Evolutionary conservation across 1,140 invertebrate genomes (phyloP), one percentile per base, ranked within the genome.

Genomic region (Chionoecetes opilio): DNA sequence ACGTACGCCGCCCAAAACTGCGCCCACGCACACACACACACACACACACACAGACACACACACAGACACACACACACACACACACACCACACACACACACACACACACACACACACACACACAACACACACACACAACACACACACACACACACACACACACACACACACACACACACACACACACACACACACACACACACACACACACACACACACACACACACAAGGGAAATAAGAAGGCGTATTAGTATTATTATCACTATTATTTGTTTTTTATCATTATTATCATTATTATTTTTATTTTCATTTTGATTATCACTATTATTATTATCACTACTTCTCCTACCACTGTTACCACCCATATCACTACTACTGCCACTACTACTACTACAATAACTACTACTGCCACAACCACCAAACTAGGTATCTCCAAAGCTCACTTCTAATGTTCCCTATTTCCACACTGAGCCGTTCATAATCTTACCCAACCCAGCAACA

Each of bases 1-100:
- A 96, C 96, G 94, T 97, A 97, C 11, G 96, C 96, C 5, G 97
- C 97, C 97, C 97, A 97, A 93, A 97, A 97, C 97, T 97, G 96
- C 9, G 2, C 0, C n/a, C n/a, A n/a, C n/a, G n/a, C n/a, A n/a
- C n/a, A n/a, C 63, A 96, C 85, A 34, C 32, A 34, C 85, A 87
- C 85, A 87, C 85, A 87, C 85, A 87, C 85, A 87, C 85, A 87
- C 85, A 87, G 31, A 87, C 85, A 87, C 85, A 87, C 85, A 87
- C 85, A 87, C 85, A 87, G 31, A 87, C 85, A 87, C 85, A 87
- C 85, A 87, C 85, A 87, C 84, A 86, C 84, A 86, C 84, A 86
- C 84, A 86, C 84, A n/a, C n/a, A n/a, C 14, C 29, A 86, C 84
- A 86, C 84, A 86, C 84, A 86, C 21, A 84, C 82, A 84, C 53